Conservation (phyloP, 2,113 vertebrate species). For the Pampusana beccarii region DNA sequence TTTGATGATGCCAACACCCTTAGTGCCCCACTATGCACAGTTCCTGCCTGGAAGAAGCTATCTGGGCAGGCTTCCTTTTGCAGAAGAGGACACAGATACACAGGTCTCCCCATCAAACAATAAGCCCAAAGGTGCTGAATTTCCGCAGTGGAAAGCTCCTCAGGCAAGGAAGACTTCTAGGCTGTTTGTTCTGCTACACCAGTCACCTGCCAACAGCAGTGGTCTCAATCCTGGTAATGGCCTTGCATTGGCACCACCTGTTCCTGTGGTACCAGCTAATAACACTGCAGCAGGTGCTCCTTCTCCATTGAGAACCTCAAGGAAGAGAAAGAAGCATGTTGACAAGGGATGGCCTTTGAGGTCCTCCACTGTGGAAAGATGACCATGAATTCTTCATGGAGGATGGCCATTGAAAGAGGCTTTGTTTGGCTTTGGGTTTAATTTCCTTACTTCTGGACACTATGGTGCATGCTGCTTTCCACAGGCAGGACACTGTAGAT, state of each 20-base stretch:
- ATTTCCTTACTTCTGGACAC: constrained; percentile 47
- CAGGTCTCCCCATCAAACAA: background rate
- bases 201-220: background rate
- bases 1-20: constrained; percentile 57
- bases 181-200: background rate
- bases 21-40: constrained; percentile 36
- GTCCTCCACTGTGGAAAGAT: constrained; percentile 80
- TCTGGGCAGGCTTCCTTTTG: background rate
- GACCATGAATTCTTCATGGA: constrained; percentile 32
- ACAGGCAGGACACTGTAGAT: background rate
- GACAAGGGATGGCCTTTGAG: constrained; percentile 66
- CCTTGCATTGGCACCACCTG: background rate
- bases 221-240: background rate
- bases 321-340: constrained; percentile 51
- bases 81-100: background rate
- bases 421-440: background rate
- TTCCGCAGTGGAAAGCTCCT: constrained; percentile 42
- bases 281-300: background rate
- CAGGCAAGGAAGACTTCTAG: constrained; percentile 34
- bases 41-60: background rate
- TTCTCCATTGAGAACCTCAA: constrained; percentile 45
- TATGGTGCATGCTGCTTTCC: constrained; percentile 67
- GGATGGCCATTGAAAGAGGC: background rate
- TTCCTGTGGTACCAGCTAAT: background rate
- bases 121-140: background rate